These are phyloP conservation scores for Bombyx mandarina DNA, from an alignment of 1,140 invertebrate species.

Conservation along the genomic window DNA sequence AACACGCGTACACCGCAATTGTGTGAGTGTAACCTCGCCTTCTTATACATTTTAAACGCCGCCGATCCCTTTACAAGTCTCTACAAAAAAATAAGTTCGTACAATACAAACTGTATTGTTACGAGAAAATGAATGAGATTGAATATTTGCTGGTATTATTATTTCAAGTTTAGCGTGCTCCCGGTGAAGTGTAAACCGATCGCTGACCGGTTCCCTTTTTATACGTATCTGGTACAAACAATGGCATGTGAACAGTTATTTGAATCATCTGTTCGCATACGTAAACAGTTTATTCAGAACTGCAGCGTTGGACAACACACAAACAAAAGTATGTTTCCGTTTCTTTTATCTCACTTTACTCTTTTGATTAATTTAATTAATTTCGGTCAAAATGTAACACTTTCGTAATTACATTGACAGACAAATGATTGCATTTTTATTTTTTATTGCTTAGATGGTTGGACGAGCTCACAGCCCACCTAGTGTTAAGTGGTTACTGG, in stretches of 20 bases:
- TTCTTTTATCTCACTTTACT: too few species aligned
- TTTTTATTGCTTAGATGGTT: too few species aligned
- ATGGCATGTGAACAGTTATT: constrained; percentile 62
- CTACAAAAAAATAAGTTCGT: constrained; percentile 52
- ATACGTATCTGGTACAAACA: constrained; percentile 55
- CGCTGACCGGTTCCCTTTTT: constrained; percentile 67
- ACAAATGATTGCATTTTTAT: too few species aligned
- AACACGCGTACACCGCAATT: constrained; percentile 38
- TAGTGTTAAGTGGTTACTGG: too few species aligned
- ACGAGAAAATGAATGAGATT: constrained; percentile 63
- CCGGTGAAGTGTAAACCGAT: constrained; percentile 59
- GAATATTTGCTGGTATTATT: constrained; percentile 64
- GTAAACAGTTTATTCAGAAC: neutral
- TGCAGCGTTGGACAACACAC: neutral
- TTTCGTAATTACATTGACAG: too few species aligned
- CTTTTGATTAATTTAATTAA: too few species aligned
- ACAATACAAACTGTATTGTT: constrained; percentile 61
- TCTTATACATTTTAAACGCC: constrained; percentile 70
- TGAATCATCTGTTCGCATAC: constrained; percentile 41
- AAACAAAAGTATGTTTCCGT: neutral
- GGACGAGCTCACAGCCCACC: too few species aligned
- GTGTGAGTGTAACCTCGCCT: constrained; percentile 68
- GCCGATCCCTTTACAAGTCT: constrained; percentile 68
- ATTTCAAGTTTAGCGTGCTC: constrained; percentile 44
- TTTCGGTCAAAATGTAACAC: too few species aligned